A percentile compares a stretch with the other conserved stretches of the same genome.
Conservation (phyloP, 2,113 vertebrate species). For the Brevimyrus niger region DNA sequence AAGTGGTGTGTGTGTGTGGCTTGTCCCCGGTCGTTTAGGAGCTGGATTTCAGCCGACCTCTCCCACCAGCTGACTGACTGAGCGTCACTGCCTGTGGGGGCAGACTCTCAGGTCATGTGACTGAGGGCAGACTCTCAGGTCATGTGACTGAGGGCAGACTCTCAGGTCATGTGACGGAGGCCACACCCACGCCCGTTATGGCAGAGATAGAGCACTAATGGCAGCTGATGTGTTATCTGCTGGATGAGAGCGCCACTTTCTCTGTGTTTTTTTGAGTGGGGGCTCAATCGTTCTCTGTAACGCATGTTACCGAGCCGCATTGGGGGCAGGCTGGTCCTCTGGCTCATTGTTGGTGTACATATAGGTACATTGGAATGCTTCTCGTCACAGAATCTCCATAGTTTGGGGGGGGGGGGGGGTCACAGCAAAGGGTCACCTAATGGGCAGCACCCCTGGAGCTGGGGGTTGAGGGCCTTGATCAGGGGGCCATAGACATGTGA, state of each 20-base stretch:
- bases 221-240: not conserved
- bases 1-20: not conserved
- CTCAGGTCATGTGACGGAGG: not conserved
- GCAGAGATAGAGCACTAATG: not conserved
- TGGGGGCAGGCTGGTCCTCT: not conserved
- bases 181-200: not conserved
- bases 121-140: too few relatives aligned
- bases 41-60: not conserved
- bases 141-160: too few relatives aligned
- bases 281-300: not conserved
- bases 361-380: too few relatives aligned
- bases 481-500: too few relatives aligned
- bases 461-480: too few relatives aligned
- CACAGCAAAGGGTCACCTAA: too few relatives aligned
- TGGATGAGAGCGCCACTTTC: not conserved
- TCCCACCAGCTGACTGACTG: not conserved
- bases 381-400: too few relatives aligned
- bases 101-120: too few relatives aligned
- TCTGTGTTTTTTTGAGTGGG: not conserved
- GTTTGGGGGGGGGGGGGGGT: too few relatives aligned
- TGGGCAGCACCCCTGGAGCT: too few relatives aligned
- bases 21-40: not conserved
- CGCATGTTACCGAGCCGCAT: not conserved
- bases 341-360: not conserved
- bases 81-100: not conserved